Conservation (phyloP, 2,888 invertebrate genomes). For the Protonemura montana region DNA sequence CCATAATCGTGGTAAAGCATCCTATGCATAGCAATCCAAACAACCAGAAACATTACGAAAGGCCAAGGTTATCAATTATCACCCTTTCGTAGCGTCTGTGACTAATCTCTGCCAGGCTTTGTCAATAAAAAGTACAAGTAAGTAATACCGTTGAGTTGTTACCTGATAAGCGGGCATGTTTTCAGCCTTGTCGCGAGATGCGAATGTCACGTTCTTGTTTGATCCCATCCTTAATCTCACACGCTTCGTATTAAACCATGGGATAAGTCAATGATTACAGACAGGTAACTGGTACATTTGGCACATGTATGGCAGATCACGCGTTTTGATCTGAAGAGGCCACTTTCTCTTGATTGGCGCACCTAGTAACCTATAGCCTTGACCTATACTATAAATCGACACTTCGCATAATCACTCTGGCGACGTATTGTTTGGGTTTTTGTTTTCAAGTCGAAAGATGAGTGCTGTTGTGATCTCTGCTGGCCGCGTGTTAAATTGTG, state of each 20-base stretch:
- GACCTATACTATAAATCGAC: background rate
- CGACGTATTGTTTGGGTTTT: background rate
- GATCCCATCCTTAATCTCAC: background rate
- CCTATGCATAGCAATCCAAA: no score
- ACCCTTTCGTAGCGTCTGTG: no score
- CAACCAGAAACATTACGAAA: no score
- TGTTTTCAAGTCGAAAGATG: background rate
- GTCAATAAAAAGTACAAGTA: no score
- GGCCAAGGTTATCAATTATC: no score
- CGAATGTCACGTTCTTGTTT: slow-evolving; percentile 27
- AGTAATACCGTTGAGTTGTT: background rate
- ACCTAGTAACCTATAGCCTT: slow-evolving; percentile 12
- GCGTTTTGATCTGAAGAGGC: background rate
- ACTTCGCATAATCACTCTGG: background rate
- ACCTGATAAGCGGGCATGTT: slow-evolving; percentile 8
- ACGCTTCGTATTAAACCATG: background rate
- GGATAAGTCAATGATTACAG: background rate
- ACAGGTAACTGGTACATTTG: background rate
- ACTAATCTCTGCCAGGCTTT: no score
- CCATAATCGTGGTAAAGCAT: no score
- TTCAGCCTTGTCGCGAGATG: slow-evolving; percentile 8
- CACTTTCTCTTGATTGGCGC: background rate
- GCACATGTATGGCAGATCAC: background rate
- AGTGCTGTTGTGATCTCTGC: background rate
- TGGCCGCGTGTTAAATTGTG: background rate